Conservation (phyloP, 2,797 vertebrate species). For the Etheostoma nigrum region DNA sequence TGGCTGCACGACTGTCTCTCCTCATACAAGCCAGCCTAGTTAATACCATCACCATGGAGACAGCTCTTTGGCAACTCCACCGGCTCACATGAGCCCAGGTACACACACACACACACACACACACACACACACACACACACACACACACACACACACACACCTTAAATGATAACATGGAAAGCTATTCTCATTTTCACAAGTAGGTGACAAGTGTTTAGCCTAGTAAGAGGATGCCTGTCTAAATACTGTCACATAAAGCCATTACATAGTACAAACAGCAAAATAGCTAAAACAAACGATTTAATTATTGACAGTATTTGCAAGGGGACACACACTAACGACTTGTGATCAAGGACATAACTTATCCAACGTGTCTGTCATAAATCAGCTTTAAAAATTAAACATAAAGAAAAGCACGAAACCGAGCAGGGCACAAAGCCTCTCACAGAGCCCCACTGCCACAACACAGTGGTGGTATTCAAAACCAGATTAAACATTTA, state of each 20-base stretch:
- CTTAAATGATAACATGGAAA: constrained; percentile 56
- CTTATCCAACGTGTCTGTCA: not conserved
- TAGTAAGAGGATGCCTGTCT: constrained; percentile 36
- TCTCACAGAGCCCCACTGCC: not conserved
- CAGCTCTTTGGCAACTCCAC: constrained; percentile 78
- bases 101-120: constrained; percentile 48
- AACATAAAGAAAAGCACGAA: not conserved
- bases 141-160: constrained; percentile 48
- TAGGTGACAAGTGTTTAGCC: constrained; percentile 55
- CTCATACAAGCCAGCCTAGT: constrained; percentile 74
- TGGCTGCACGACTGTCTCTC: constrained; percentile 68
- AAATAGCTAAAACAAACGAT: not conserved
- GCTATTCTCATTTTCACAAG: constrained; percentile 66
- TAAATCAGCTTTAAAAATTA: not conserved
- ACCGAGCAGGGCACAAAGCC: constrained; percentile 2
- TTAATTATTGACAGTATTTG: not conserved
- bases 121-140: constrained; percentile 41
- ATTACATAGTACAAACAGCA: constrained; percentile 16
- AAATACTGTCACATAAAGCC: constrained; percentile 25
- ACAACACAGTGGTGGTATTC: constrained; percentile 12
- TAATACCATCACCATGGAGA: constrained; percentile 85
- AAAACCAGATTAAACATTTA: not conserved
- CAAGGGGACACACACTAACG: not conserved
- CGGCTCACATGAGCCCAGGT: constrained; percentile 72
- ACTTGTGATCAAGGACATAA: not conserved